phyloP scores from a whole-genome alignment of 1,140 invertebrate species.

The Meloidogyne exigua region DNA sequence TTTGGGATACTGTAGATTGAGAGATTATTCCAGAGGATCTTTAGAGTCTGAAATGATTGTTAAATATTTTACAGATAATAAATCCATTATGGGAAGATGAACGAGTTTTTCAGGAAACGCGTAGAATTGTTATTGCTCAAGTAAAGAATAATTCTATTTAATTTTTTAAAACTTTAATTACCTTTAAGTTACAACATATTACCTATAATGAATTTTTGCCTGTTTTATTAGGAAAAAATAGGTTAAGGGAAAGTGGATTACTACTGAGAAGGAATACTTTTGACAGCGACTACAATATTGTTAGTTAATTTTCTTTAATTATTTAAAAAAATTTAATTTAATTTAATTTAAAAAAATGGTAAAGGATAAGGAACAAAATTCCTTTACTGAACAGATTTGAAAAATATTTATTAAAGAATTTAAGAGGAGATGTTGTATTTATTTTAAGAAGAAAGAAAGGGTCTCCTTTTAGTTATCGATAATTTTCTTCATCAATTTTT shows the following conservation, averaged over 20 bases:
- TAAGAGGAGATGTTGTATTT: no score
- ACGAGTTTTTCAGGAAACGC: constrained; percentile 82
- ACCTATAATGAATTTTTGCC: constrained; percentile 65
- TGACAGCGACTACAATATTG: constrained; percentile 60
- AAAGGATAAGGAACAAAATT: no score
- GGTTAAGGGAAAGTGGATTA: constrained; percentile 41
- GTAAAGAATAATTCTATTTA: neutral
- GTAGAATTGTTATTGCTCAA: constrained; percentile 71
- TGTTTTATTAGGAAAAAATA: constrained; percentile 59
- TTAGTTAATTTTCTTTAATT: constrained; percentile 19
- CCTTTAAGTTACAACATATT: constrained; percentile 55
- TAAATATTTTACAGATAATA: constrained; percentile 11
- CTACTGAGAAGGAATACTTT: constrained; percentile 45
- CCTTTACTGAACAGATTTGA: no score
- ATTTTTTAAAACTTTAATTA: no score
- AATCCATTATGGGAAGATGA: constrained; percentile 95
- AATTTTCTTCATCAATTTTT: constrained; percentile 45
- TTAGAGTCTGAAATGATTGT: no score
- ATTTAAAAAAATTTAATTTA: no score
- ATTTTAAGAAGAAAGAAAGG: no score
- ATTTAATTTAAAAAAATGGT: no score
- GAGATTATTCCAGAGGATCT: no score
- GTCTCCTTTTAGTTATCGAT: no score
- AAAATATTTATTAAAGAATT: no score
- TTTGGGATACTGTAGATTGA: neutral